These are phyloP conservation scores for Rutilus rutilus DNA, from an alignment of 2,113 vertebrate species.

Conservation along the genomic window DNA sequence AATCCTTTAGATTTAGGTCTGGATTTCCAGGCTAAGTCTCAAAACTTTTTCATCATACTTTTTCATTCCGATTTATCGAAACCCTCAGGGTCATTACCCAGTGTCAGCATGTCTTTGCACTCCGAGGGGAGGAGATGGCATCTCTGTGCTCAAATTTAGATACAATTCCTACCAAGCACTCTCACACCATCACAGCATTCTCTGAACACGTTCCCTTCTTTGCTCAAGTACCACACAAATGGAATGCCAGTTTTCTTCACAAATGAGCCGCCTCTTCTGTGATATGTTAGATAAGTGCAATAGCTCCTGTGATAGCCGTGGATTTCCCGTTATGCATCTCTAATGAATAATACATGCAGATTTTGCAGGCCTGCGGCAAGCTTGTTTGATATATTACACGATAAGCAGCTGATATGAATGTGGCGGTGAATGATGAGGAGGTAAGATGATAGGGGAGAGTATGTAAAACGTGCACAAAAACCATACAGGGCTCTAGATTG, in stretches of 20 bases:
- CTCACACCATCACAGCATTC: conserved; percentile 20
- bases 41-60: background rate
- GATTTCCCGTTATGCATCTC: background rate
- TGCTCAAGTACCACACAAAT: background rate
- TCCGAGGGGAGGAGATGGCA: conserved; percentile 19
- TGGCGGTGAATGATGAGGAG: background rate
- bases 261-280: background rate
- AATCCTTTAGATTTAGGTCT: too few relatives aligned
- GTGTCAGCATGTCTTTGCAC: conserved; percentile 18
- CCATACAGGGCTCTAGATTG: background rate
- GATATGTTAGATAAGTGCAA: conserved; percentile 11
- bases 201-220: conserved; percentile 4
- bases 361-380: background rate
- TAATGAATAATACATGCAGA: conserved; percentile 40
- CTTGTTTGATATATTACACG: conserved; percentile 25
- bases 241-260: background rate
- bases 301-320: background rate
- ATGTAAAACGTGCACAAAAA: background rate
- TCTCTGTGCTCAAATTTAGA: conserved; percentile 37
- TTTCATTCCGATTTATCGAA: conserved; percentile 14
- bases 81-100: conserved; percentile 24
- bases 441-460: background rate
- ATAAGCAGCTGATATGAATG: conserved; percentile 32
- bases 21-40: too few relatives aligned
- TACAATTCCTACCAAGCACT: background rate